phyloP scores from a whole-genome alignment of 2,797 vertebrate species.

The Cirrhinus mrigala region DNA sequence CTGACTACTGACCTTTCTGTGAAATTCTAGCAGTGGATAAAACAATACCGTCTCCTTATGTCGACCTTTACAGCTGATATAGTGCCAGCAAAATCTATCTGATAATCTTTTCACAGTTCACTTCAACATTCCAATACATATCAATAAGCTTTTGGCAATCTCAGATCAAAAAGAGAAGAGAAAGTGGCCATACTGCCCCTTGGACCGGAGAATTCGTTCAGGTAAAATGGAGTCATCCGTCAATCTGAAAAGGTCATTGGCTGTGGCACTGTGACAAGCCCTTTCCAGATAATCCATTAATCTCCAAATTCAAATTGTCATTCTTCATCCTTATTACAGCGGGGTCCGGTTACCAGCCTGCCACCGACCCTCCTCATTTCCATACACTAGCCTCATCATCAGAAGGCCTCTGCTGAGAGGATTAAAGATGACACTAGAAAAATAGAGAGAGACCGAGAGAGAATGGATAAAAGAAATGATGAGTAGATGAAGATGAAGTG shows the following conservation, averaged over 20 bases:
- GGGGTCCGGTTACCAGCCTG: constrained; percentile 49
- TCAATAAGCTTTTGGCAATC: constrained; percentile 22
- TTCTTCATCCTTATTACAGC: constrained; percentile 72
- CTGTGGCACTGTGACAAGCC: constrained; percentile 73
- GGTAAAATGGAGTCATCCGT: constrained; percentile 82
- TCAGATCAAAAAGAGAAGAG: constrained; percentile 35
- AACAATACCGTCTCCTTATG: background rate
- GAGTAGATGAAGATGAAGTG: constrained; percentile 16
- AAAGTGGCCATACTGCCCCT: constrained; percentile 8
- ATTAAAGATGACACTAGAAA: constrained; percentile 47
- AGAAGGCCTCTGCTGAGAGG: constrained; percentile 29
- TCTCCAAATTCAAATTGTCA: constrained; percentile 78
- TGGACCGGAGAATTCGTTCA: constrained; percentile 46
- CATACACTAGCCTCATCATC: constrained; percentile 54
- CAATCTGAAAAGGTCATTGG: constrained; percentile 87
- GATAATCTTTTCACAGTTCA: constrained; percentile 1
- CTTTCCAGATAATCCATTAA: constrained; percentile 80
- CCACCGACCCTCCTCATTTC: constrained; percentile 59
- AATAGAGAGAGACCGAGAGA: background rate
- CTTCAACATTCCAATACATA: constrained; percentile 16
- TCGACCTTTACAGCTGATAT: background rate
- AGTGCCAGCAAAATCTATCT: background rate
- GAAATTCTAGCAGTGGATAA: constrained; percentile 19
- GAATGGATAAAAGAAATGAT: constrained; percentile 30
- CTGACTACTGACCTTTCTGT: constrained; percentile 13